Conservation (phyloP, 1,140 invertebrate genomes). For the Monomorium pharaonis region DNA sequence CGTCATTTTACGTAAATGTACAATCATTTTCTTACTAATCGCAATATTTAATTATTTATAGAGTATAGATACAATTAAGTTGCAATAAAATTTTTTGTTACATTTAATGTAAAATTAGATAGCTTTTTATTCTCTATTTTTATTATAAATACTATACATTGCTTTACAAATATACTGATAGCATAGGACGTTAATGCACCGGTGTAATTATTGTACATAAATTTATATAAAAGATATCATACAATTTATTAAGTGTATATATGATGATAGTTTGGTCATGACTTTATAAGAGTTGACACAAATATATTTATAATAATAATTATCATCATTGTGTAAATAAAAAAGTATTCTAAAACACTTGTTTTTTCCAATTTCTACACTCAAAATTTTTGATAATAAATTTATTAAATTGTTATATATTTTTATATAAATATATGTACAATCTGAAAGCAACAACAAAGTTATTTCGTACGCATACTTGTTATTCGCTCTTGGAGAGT, state of each 20-base stretch:
- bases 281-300: not conserved
- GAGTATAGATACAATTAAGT: not conserved
- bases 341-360: not conserved
- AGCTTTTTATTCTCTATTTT: not conserved
- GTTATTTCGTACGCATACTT: not conserved
- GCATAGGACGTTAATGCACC: not conserved
- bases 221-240: not conserved
- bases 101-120: not conserved
- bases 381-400: not conserved
- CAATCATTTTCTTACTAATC: not conserved
- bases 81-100: not conserved
- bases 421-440: no score
- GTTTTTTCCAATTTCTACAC: not conserved
- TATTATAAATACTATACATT: not conserved
- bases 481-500: constrained; percentile 2
- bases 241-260: not conserved
- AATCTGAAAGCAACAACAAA: not conserved
- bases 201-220: not conserved
- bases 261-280: not conserved
- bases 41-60: not conserved
- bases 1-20: no score
- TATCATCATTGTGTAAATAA: not conserved
- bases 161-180: not conserved
- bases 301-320: not conserved
- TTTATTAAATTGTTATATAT: not conserved